These are phyloP conservation scores for Lasioglossum figueresi DNA, from an alignment of 2,888 invertebrate genomes.

Conservation along the genomic window DNA sequence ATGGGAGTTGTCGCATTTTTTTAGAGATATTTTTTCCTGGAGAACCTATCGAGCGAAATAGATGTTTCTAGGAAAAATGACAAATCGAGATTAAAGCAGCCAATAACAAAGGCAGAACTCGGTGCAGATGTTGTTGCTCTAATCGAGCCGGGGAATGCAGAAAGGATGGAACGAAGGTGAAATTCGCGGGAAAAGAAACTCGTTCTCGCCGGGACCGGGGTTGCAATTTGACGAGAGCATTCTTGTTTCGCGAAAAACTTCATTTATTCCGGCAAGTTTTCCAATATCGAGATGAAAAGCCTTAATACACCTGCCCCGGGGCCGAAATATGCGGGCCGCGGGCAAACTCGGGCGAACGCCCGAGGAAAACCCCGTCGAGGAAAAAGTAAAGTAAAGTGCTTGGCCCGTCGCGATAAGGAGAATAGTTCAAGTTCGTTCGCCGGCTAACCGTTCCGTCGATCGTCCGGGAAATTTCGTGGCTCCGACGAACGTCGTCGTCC, in stretches of 20 bases:
- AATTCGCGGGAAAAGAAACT: slow-evolving; percentile 46
- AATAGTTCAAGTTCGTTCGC: slow-evolving; percentile 32
- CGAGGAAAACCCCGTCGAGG: background rate
- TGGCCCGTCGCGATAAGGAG: slow-evolving; percentile 29
- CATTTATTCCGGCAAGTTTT: slow-evolving; percentile 54
- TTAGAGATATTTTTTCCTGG: background rate
- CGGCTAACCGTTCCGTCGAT: slow-evolving; percentile 16
- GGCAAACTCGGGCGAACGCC: slow-evolving; percentile 12
- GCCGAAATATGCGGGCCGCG: slow-evolving; percentile 30
- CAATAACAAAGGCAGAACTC: background rate
- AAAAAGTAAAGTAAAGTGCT: slow-evolving; percentile 13
- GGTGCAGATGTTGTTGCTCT: background rate
- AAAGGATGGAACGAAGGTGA: slow-evolving; percentile 14
- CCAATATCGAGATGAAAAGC: slow-evolving; percentile 58
- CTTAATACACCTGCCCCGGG: slow-evolving; percentile 33
- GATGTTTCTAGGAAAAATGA: too few relatives aligned
- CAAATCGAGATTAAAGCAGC: background rate
- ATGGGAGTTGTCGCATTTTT: background rate
- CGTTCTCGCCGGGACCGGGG: slow-evolving; percentile 1
- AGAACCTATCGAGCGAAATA: background rate
- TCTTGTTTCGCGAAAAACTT: slow-evolving; percentile 50
- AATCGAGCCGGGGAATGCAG: background rate
- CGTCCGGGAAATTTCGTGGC: background rate
- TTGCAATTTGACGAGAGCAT: slow-evolving; percentile 53
- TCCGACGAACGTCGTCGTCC: background rate